Percentiles rank a stretch among this genome's conserved stretches.
phyloP scores from a whole-genome alignment of 2,113 vertebrate species.

The Elaphurus davidianus region DNA sequence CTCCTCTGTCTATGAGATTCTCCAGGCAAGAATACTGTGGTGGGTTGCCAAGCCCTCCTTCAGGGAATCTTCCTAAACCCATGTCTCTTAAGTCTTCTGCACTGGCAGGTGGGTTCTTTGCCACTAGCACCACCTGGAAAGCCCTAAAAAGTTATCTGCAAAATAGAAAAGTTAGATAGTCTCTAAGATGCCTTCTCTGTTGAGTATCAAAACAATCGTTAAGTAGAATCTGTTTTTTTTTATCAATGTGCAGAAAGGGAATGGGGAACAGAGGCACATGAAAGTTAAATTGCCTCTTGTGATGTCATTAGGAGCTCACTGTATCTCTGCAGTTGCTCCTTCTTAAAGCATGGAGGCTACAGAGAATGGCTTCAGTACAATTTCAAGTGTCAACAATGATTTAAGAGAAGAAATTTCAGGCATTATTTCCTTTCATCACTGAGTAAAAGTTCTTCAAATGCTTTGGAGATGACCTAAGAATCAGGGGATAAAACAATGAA shows the following conservation, averaged over 20 bases:
- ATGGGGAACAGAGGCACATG: background rate
- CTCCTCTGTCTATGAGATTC: background rate
- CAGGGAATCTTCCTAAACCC: background rate
- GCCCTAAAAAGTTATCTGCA: background rate
- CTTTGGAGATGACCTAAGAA: conserved; percentile 72
- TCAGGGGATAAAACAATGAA: conserved; percentile 72
- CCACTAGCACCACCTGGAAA: background rate
- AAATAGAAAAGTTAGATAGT: background rate
- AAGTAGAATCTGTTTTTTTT: background rate
- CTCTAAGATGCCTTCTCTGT: background rate
- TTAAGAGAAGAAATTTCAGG: conserved; percentile 60
- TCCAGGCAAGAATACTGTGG: background rate
- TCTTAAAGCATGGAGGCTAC: background rate
- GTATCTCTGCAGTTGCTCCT: background rate
- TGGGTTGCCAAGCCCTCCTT: background rate
- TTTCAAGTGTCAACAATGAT: conserved; percentile 60
- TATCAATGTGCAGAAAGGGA: background rate
- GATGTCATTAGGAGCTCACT: background rate
- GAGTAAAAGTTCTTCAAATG: conserved; percentile 65
- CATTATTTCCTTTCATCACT: conserved; percentile 70
- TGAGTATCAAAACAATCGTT: background rate
- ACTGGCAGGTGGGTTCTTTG: background rate
- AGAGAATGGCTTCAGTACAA: background rate
- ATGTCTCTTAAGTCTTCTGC: background rate
- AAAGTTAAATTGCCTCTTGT: background rate